Base-by-base conservation (phyloP, 1,140 invertebrate genomes). In the Leptopilina boulardi region DNA sequence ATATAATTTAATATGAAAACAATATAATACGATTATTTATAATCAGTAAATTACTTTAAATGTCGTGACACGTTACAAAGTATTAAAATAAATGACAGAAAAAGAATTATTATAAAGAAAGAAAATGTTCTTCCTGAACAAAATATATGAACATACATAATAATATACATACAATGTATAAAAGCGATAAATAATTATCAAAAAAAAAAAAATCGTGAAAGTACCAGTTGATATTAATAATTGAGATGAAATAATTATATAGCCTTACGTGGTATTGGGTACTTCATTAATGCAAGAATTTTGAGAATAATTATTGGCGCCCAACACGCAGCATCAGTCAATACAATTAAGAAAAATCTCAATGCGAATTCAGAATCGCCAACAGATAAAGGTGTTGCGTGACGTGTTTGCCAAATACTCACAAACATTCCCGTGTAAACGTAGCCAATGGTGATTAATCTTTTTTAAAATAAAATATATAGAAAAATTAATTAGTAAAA, bases 271-370 rank as follows among this genome's bases (percentile, higher is more conserved):
- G 89, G 77, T 10, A 90, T 84, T 0, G 88, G 87, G 76, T 89
- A 89, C 44, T 87, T 85, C 75, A 92, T 88, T 76, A 96, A 91
- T 2, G 94, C 95, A 66, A 93, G 82, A 42, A 94, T 91, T 86
- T 96, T 96, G 56, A 95, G 88, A 19, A 92, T 82, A 38, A 95
- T 95, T 26, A 96, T 95, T 3, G 95, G 95, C 8, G 93, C 91
- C 95, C 95, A 96, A 83, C 95, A 96, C 23, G 93, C 84, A n/a
- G 92, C 93, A 85, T 96, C 94, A 0, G 95, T 95, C 18, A 95
- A 86, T 1, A 96, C 94, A 73, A 96, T 96, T 77, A 96, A 93
- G 80, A 95, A 95, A 86, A 96, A 96, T 75, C 95, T 91, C 11
- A 94, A 87, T 1, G 94, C 94, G 83, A 96, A 94, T 85, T 95